phyloP scores from a whole-genome alignment of 2,888 invertebrate genomes.

The Acronicta alni region DNA sequence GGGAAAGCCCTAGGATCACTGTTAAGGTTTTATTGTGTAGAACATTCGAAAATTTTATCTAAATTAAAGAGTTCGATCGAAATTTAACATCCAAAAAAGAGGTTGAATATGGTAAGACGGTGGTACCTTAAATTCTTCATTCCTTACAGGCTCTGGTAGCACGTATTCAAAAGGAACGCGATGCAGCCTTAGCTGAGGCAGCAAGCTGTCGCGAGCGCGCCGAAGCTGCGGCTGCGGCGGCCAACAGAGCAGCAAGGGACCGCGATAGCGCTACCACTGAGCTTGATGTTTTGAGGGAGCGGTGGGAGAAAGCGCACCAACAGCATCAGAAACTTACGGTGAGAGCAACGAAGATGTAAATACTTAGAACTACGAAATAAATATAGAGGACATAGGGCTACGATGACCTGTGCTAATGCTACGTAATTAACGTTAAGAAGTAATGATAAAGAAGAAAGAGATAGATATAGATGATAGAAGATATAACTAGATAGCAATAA shows the following conservation, averaged over 20 bases:
- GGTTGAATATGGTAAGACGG: not conserved
- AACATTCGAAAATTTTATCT: too few species aligned
- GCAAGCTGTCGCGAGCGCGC: slow-evolving; percentile 94
- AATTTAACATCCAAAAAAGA: not conserved
- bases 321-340: slow-evolving; percentile 95
- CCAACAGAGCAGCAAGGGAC: slow-evolving; percentile 95
- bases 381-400: too few species aligned
- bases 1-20: too few species aligned
- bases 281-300: slow-evolving; percentile 95
- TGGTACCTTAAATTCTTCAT: not conserved
- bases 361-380: too few species aligned
- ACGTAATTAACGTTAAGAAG: too few species aligned
- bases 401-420: too few species aligned
- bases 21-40: too few species aligned
- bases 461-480: too few species aligned
- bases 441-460: too few species aligned
- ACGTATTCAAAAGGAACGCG: slow-evolving; percentile 96
- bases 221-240: slow-evolving; percentile 94
- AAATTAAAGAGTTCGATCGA: too few species aligned
- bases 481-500: too few species aligned
- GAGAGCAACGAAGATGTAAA: not conserved
- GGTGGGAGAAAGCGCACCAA: slow-evolving; percentile 96
- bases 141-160: slow-evolving; percentile 91
- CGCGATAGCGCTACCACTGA: slow-evolving; percentile 95
- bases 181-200: slow-evolving; percentile 94